These are phyloP conservation scores for Leptopilina clavipes DNA, from an alignment of 1,140 invertebrate species.

Conservation along the genomic window DNA sequence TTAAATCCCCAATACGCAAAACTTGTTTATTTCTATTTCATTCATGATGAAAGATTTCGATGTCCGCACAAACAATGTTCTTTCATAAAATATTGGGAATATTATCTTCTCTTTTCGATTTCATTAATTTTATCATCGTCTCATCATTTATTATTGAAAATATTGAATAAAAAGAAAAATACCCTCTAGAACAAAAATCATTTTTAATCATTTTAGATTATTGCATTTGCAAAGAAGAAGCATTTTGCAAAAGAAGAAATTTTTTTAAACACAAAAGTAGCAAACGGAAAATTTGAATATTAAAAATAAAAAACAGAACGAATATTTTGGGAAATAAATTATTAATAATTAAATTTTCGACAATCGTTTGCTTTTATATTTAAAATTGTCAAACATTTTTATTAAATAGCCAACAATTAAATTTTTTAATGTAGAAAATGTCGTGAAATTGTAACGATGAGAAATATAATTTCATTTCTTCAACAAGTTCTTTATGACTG, in stretches of 20 bases:
- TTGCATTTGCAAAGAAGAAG: too few relatives aligned
- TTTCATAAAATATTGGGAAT: constrained; percentile 22
- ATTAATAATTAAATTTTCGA: too few relatives aligned
- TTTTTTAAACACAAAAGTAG: too few relatives aligned
- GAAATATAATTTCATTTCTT: background rate
- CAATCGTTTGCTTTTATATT: too few relatives aligned
- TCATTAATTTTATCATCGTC: background rate
- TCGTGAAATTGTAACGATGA: background rate
- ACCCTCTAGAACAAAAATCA: too few relatives aligned
- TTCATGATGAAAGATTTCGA: constrained; percentile 2
- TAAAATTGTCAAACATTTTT: background rate
- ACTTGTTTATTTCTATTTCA: background rate
- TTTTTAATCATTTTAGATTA: too few relatives aligned
- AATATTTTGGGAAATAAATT: too few relatives aligned
- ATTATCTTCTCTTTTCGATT: background rate
- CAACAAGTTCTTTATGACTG: background rate
- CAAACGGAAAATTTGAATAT: too few relatives aligned
- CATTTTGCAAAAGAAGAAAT: too few relatives aligned
- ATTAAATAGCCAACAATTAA: background rate
- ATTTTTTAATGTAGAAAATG: background rate
- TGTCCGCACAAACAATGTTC: constrained; percentile 19
- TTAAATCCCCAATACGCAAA: background rate
- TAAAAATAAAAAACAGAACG: too few relatives aligned
- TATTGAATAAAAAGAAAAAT: too few relatives aligned
- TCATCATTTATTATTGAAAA: background rate